Percentiles rank a stretch among this genome's conserved stretches.
phyloP scores from a whole-genome alignment of 2,888 invertebrate genomes.

The Tetranychus truncatus region DNA sequence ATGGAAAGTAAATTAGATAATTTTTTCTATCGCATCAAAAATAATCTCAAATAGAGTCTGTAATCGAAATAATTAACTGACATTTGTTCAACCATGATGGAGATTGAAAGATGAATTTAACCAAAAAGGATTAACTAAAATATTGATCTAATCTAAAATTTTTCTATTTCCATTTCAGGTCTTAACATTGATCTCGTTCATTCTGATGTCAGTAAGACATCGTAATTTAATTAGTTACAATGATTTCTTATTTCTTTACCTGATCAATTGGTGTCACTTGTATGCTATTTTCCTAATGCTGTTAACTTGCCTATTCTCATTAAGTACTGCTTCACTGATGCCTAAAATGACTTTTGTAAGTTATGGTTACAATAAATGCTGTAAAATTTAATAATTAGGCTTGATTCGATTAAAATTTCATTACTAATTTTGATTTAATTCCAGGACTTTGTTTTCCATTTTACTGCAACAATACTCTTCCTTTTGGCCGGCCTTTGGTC shows the following conservation, averaged over 20 bases:
- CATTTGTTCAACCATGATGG: too few relatives aligned
- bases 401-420: background rate
- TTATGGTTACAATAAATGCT: constrained; percentile 28
- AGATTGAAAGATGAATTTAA: background rate
- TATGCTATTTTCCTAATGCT: constrained; percentile 57
- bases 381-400: background rate
- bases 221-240: background rate
- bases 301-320: constrained; percentile 52
- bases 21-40: too few relatives aligned
- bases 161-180: constrained; percentile 10
- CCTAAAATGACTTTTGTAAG: constrained; percentile 61
- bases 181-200: constrained; percentile 17
- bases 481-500: constrained; percentile 14
- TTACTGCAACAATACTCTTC: constrained; percentile 14
- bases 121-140: background rate
- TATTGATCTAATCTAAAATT: background rate
- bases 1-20: too few relatives aligned
- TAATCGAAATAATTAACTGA: too few relatives aligned
- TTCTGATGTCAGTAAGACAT: constrained; percentile 44
- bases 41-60: too few relatives aligned
- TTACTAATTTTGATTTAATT: background rate
- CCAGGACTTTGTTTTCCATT: constrained; percentile 19
- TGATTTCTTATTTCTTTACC: constrained; percentile 20
- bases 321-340: constrained; percentile 61
- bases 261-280: constrained; percentile 55